These are phyloP conservation scores for Horisme vitalbata DNA, from an alignment of 2,888 invertebrate species.

Conservation along the genomic window DNA sequence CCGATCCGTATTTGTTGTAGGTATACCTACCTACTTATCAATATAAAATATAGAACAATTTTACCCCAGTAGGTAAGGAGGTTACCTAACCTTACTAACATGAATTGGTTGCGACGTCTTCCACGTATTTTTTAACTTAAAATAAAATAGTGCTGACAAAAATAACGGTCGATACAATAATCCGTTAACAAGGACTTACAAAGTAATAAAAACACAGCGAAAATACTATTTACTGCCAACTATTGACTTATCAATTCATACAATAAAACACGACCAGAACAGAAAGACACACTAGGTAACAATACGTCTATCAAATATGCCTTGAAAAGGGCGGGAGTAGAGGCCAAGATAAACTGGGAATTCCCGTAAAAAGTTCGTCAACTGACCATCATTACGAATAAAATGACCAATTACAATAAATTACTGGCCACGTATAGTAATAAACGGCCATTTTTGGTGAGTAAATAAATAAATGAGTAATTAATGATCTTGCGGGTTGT, in stretches of 20 bases:
- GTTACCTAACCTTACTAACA: too few species aligned
- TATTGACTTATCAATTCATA: constrained; percentile 48
- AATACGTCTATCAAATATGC: neutral
- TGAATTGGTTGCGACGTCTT: too few species aligned
- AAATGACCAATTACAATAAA: constrained; percentile 76
- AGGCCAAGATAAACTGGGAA: constrained; percentile 40
- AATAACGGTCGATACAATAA: constrained; percentile 19
- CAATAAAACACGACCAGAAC: constrained; percentile 39
- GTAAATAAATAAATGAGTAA: constrained; percentile 74
- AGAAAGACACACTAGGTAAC: constrained; percentile 32
- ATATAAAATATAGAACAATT: too few species aligned
- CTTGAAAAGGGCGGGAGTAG: constrained; percentile 10
- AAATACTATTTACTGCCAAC: constrained; percentile 27
- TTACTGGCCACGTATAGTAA: constrained; percentile 59
- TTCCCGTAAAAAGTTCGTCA: constrained; percentile 42
- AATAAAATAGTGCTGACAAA: constrained; percentile 4
- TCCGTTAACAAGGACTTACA: constrained; percentile 32
- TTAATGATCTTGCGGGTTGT: constrained; percentile 54
- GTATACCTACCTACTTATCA: too few species aligned
- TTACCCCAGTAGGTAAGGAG: too few species aligned
- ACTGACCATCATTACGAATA: constrained; percentile 58
- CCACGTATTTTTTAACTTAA: too few species aligned
- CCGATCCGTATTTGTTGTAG: too few species aligned
- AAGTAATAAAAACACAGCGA: constrained; percentile 32
- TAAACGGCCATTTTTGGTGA: constrained; percentile 71